A percentile compares a stretch with the other conserved stretches of the same genome.
Conservation (phyloP, 1,140 invertebrate genomes). For the Schlechtendalia chinensis region DNA sequence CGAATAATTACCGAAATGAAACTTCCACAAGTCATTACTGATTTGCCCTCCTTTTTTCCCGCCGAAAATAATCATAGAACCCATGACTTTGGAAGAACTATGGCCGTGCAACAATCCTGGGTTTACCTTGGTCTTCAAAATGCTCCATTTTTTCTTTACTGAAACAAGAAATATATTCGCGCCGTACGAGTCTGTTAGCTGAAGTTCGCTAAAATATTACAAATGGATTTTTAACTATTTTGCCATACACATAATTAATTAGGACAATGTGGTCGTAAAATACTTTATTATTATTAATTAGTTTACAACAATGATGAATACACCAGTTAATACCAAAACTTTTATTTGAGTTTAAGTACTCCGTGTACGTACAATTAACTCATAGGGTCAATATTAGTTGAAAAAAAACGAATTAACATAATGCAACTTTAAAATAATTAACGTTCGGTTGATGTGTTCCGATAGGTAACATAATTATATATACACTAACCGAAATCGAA, state of each 20-base stretch:
- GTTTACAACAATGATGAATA: not conserved
- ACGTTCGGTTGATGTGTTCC: not conserved
- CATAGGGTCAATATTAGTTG: too few relatives aligned
- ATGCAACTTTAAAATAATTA: not conserved
- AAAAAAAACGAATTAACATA: not conserved
- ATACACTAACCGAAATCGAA: slow-evolving; percentile 67
- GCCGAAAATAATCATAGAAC: slow-evolving; percentile 80
- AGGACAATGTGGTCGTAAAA: too few relatives aligned
- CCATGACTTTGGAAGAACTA: slow-evolving; percentile 73
- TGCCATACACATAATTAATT: too few relatives aligned
- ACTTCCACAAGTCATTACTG: slow-evolving; percentile 81
- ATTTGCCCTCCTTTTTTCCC: slow-evolving; percentile 73
- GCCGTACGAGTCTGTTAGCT: too few relatives aligned
- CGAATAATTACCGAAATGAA: slow-evolving; percentile 71
- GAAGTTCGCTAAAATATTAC: too few relatives aligned
- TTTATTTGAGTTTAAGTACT: not conserved
- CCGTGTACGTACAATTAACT: not conserved
- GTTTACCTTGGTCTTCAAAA: slow-evolving; percentile 66
- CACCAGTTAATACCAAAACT: not conserved
- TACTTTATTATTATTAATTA: too few relatives aligned
- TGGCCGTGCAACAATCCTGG: slow-evolving; percentile 80
- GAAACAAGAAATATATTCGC: slow-evolving; percentile 54
- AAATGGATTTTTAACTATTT: too few relatives aligned
- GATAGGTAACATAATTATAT: not conserved
- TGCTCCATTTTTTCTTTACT: slow-evolving; percentile 68